Evolutionary conservation across 1,140 invertebrate genomes (phyloP).

Genomic region (Nymphalis io): DNA sequence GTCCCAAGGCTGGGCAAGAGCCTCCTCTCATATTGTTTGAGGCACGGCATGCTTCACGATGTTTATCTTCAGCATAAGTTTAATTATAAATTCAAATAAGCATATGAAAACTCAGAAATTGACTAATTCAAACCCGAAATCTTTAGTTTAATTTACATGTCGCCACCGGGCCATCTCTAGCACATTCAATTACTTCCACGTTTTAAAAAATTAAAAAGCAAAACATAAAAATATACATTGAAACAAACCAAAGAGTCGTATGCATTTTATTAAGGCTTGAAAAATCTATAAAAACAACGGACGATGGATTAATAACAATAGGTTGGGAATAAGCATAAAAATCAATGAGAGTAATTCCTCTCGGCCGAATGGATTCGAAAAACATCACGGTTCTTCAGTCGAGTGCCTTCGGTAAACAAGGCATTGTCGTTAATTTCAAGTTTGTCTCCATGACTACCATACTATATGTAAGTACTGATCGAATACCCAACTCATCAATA

Average conservation of each 20-base stretch:
- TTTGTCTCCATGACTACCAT: slow-evolving; percentile 11
- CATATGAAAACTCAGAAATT: too few species aligned
- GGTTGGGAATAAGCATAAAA: slow-evolving; percentile 14
- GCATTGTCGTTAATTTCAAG: slow-evolving; percentile 19
- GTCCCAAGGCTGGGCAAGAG: too few species aligned
- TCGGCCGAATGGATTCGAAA: slow-evolving; percentile 16
- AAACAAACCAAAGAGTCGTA: neutral
- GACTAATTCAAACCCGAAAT: too few species aligned
- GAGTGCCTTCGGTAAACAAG: slow-evolving; percentile 21
- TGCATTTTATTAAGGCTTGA: slow-evolving; percentile 1
- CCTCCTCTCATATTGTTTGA: too few species aligned
- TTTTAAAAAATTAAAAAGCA: neutral
- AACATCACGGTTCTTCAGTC: slow-evolving; percentile 19
- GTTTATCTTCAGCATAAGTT: too few species aligned
- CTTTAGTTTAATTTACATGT: too few species aligned
- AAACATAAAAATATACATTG: neutral
- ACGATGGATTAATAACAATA: slow-evolving; percentile 22
- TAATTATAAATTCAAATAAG: too few species aligned
- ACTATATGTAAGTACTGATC: neutral
- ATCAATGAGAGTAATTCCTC: slow-evolving; percentile 13
- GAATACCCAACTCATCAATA: neutral
- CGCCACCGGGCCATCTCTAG: too few species aligned
- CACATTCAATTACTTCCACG: neutral
- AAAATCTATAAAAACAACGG: slow-evolving; percentile 10
- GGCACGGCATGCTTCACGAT: too few species aligned